phyloP scores from a whole-genome alignment of 2,113 vertebrate species.

The Excalfactoria chinensis region DNA sequence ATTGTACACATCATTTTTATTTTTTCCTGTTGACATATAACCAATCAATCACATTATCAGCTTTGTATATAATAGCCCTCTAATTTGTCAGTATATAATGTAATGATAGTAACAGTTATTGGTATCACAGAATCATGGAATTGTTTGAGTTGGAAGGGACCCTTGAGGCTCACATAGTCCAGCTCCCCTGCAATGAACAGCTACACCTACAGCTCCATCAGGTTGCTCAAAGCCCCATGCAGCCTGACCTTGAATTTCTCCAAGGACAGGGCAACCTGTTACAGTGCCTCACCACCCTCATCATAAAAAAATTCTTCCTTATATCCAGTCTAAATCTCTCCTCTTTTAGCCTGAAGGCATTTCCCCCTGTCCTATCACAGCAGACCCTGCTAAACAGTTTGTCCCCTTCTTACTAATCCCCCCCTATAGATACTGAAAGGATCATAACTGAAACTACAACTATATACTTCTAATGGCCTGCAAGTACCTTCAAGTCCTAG shows the following conservation, averaged over 20 bases:
- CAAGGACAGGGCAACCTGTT: not conserved
- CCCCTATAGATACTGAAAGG: no score
- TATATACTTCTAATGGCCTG: not conserved
- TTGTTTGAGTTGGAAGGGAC: not conserved
- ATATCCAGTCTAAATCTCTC: not conserved
- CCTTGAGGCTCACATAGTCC: no score
- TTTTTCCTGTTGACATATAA: not conserved
- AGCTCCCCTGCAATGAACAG: not conserved
- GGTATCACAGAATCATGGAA: not conserved
- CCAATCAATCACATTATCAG: not conserved
- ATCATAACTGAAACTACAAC: no score
- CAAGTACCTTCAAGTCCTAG: not conserved
- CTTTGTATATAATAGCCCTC: not conserved
- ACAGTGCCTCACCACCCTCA: not conserved
- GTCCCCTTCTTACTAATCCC: no score
- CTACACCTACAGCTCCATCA: no score
- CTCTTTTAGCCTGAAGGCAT: not conserved
- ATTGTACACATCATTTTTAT: not conserved
- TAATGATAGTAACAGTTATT: not conserved
- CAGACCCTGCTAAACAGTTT: not conserved
- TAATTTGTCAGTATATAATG: not conserved
- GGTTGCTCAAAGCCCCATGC: not conserved
- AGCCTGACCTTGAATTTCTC: not conserved
- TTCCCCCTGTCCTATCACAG: not conserved
- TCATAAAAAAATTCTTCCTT: not conserved